These are phyloP conservation scores for Dysdera silvatica DNA, from an alignment of 1,140 invertebrate species.

Conservation along the genomic window DNA sequence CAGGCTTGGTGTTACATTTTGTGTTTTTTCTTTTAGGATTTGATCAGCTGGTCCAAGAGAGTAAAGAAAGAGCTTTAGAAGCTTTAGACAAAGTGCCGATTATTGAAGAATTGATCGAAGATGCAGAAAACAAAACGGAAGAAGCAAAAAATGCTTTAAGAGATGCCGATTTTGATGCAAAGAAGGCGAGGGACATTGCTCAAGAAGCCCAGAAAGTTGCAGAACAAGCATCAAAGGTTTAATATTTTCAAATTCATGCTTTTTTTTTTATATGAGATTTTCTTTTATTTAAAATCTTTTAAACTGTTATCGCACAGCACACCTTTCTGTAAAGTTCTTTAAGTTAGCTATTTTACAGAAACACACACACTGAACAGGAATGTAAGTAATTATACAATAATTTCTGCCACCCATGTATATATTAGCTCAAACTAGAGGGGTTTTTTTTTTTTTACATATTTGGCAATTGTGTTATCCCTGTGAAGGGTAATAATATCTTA, in stretches of 20 bases:
- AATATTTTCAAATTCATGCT: constrained; percentile 3
- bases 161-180: constrained; percentile 68
- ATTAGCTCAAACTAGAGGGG: no score
- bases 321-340: no score
- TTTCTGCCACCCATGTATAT: no score
- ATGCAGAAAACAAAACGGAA: constrained; percentile 54
- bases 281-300: constrained; percentile 13
- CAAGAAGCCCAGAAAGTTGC: constrained; percentile 63
- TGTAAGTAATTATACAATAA: no score
- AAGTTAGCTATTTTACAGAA: no score
- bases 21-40: constrained; percentile 57
- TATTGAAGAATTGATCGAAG: constrained; percentile 55
- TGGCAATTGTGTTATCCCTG: no score
- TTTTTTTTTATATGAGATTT: neutral
- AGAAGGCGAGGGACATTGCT: constrained; percentile 63
- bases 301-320: no score
- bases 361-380: no score
- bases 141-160: constrained; percentile 52
- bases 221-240: constrained; percentile 63
- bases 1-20: no score
- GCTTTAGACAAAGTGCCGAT: constrained; percentile 56
- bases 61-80: constrained; percentile 59
- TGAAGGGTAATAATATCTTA: no score
- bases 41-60: constrained; percentile 75
- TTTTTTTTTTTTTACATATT: no score